These are phyloP conservation scores for Trematocara unimaculatum DNA, from an alignment of 2,113 vertebrate genomes.

Conservation along the genomic window DNA sequence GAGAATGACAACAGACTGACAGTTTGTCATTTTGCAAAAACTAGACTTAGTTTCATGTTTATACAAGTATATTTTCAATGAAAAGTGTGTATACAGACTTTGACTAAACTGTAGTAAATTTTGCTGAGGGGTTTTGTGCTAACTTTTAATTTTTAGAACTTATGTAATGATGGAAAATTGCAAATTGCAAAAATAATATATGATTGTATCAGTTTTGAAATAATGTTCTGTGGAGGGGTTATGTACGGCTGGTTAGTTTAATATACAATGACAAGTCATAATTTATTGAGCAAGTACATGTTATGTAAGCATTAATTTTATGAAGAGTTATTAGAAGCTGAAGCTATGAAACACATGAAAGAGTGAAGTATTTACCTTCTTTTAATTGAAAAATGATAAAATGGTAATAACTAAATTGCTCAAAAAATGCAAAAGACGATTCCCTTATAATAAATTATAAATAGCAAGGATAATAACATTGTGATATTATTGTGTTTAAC, in stretches of 20 bases:
- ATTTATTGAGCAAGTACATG: fast-evolving
- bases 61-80: background rate
- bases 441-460: background rate
- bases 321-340: background rate
- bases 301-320: background rate
- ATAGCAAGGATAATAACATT: background rate
- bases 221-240: background rate
- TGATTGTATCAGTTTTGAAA: background rate
- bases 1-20: background rate
- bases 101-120: background rate
- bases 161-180: background rate
- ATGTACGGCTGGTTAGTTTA: background rate
- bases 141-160: background rate
- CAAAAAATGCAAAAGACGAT: background rate
- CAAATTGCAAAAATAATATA: background rate
- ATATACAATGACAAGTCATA: background rate
- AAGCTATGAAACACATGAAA: background rate
- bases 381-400: background rate
- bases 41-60: background rate
- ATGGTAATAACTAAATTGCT: background rate
- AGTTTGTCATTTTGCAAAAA: background rate
- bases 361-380: background rate
- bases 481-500: background rate
- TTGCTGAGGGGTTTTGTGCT: background rate
- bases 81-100: background rate